Evolutionary conservation across 2,113 vertebrate genomes (phyloP), one percentile per base, ranked within the genome.

Genomic region (Pachypanchax playfairii): DNA sequence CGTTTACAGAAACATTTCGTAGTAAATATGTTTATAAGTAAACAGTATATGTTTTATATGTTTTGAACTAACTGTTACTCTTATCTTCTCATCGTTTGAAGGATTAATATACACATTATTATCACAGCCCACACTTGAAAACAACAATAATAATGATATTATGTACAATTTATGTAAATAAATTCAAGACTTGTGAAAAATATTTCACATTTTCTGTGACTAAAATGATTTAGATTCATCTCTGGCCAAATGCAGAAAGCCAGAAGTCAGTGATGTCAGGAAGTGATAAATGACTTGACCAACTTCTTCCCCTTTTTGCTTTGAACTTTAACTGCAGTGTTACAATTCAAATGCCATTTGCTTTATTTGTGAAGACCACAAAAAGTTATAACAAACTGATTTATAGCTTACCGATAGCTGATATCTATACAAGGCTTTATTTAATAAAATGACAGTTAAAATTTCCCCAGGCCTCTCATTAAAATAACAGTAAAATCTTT

Each of bases 211-310:
- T 35, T 48, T 38, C 18, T 53, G 35, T 36, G 35, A 36, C 26
- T n/a, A n/a, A n/a, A 47, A 41, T 3, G 24, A 48, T 35, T 21
- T 26, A 22, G 33, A 48, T n/a, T n/a, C n/a, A 52, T 42, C 20
- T 67, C 38, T 70, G 46, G 66, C 65, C 73, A 73, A 77, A 72
- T n/a, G 31, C 24, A 51, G 20, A 53, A 35, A 75, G 55, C 53
- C 50, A 77, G 77, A 67, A 72, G 50, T 67, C 48, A 62, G 50
- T 57, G 58, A 71, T 50, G 49, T 10, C 9, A 20, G 35, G 15
- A 53, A 15, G 67, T 38, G 42, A 70, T 56, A 43, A 13, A 73
- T 78, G 38, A 57, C 26, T 65, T 3, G 20, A 15, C n/a, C 38
- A n/a, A n/a, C n/a, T 49, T 17, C 61, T 61, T 17, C 9, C 31